Percentiles rank a stretch among this genome's conserved stretches.
These are phyloP conservation scores for Origma solitaria DNA, from an alignment of 2,113 vertebrate species.

Conservation along the genomic window DNA sequence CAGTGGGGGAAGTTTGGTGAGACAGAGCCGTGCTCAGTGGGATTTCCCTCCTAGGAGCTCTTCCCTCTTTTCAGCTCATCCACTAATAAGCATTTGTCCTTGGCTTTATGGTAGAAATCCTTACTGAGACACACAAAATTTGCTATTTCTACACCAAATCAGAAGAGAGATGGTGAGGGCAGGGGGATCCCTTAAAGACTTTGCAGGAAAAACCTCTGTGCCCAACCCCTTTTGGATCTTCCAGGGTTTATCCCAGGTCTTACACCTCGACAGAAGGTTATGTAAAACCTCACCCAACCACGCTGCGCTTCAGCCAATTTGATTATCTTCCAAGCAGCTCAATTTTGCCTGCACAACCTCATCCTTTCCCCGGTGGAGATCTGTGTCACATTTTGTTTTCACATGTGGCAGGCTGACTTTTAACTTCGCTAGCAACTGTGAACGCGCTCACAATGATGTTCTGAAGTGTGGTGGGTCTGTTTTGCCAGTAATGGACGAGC, in stretches of 20 bases:
- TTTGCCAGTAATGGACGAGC: background rate
- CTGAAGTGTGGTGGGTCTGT: background rate
- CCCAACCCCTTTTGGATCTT: background rate
- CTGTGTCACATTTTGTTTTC: background rate
- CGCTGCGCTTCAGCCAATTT: background rate
- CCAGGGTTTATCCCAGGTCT: background rate
- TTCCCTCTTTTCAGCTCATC: background rate
- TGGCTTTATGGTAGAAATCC: background rate
- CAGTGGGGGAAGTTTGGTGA: background rate
- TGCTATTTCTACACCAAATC: background rate
- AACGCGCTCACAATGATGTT: background rate
- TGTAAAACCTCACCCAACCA: background rate
- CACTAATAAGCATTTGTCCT: background rate
- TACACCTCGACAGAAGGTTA: background rate
- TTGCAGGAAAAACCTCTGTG: background rate
- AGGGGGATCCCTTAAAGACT: fast-evolving
- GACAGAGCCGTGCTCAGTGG: background rate
- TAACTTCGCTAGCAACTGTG: background rate
- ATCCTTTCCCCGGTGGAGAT: background rate
- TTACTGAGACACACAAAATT: background rate
- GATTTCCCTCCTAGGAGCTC: background rate
- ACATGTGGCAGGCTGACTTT: background rate
- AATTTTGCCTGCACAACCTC: background rate
- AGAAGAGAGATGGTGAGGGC: background rate
- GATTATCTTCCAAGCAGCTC: background rate